These are phyloP conservation scores for Rhagologus leucostigma DNA, from an alignment of 2,113 vertebrate genomes.

Conservation along the genomic window DNA sequence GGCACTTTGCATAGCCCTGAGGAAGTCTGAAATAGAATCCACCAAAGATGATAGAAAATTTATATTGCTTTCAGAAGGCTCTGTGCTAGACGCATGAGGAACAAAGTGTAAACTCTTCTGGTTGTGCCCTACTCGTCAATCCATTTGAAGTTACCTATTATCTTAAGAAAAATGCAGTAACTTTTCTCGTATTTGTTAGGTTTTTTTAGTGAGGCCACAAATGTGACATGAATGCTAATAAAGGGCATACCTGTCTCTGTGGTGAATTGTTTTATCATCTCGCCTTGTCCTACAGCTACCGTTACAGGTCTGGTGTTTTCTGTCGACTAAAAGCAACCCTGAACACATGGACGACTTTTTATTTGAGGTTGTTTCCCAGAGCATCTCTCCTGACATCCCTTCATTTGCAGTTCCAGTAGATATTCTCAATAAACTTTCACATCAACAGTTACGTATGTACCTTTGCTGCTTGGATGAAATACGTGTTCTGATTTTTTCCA, in stretches of 20 bases:
- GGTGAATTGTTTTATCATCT: background rate
- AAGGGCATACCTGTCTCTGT: background rate
- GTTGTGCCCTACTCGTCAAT: background rate
- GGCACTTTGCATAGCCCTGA: background rate
- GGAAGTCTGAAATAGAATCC: background rate
- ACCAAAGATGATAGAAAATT: background rate
- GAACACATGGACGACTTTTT: background rate
- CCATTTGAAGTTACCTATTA: background rate
- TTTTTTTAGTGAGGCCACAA: background rate
- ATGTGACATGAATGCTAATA: background rate
- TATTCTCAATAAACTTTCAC: background rate
- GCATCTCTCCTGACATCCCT: background rate
- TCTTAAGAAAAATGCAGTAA: background rate
- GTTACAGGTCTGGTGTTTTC: background rate
- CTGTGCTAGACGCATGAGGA: background rate
- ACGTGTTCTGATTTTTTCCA: background rate
- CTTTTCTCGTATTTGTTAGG: background rate
- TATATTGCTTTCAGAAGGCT: background rate
- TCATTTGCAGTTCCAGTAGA: background rate
- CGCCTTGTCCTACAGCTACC: background rate
- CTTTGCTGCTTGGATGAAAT: background rate
- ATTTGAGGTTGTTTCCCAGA: background rate
- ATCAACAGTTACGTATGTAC: background rate
- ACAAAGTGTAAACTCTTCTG: background rate
- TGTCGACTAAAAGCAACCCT: background rate